Conservation (phyloP, 2,888 invertebrate genomes). For the Philereme transversata region DNA sequence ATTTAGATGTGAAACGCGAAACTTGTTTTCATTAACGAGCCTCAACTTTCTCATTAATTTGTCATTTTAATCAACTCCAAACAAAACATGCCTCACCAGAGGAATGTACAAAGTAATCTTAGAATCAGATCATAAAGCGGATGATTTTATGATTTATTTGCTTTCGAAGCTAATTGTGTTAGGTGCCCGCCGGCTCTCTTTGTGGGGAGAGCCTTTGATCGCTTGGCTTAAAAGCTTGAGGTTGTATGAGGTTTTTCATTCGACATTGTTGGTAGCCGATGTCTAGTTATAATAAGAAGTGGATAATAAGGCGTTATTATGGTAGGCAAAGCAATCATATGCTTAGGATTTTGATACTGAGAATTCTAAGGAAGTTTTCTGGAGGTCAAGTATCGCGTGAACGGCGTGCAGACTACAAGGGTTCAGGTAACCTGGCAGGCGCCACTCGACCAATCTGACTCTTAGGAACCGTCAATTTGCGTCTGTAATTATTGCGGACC, state of each 20-base stretch:
- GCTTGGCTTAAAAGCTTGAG: constrained; percentile 49
- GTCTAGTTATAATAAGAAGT: constrained; percentile 44
- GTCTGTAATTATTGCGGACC: constrained; percentile 84
- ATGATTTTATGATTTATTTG: constrained; percentile 71
- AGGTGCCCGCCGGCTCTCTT: constrained; percentile 59
- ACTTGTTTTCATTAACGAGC: constrained; percentile 63
- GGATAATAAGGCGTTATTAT: constrained; percentile 40
- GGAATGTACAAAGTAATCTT: constrained; percentile 52
- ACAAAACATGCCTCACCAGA: constrained; percentile 39
- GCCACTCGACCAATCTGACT: constrained; percentile 71
- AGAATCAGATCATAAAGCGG: constrained; percentile 57
- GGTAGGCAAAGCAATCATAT: constrained; percentile 34
- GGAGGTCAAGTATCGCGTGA: constrained; percentile 65
- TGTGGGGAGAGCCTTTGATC: constrained; percentile 51
- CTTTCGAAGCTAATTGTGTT: constrained; percentile 66
- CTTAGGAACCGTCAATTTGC: constrained; percentile 82
- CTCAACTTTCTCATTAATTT: constrained; percentile 68
- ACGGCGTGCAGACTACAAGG: constrained; percentile 43
- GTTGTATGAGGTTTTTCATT: constrained; percentile 49
- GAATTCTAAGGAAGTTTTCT: constrained; percentile 41
- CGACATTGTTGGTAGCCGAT: constrained; percentile 48
- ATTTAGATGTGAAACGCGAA: constrained; percentile 63
- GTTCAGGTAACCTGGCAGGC: constrained; percentile 72
- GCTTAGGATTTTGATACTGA: constrained; percentile 34
- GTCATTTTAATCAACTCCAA: constrained; percentile 64